Evolutionary conservation across 2,797 vertebrate species (phyloP).

Genomic region (Sternotherus odoratus): DNA sequence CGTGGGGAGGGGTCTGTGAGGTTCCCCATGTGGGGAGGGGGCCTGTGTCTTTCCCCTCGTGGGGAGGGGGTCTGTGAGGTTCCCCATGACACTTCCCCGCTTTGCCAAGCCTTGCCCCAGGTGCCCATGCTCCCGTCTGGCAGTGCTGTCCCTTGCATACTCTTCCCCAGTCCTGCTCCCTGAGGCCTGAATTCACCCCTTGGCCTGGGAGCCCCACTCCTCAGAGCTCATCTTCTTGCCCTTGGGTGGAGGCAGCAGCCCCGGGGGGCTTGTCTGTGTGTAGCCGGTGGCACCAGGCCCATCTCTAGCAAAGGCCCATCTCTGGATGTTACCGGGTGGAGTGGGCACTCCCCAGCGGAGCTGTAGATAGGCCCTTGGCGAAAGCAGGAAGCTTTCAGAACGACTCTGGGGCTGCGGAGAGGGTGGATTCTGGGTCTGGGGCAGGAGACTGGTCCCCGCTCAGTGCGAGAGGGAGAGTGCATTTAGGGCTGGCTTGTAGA

Average conservation of each 20-base stretch:
- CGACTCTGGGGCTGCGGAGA: background rate
- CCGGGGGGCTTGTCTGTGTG: background rate
- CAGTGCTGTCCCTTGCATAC: background rate
- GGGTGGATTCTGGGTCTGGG: background rate
- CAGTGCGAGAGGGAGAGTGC: background rate
- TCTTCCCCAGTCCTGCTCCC: background rate
- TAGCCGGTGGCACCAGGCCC: background rate
- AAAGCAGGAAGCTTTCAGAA: background rate
- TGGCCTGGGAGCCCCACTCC: background rate
- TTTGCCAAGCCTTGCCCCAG: background rate
- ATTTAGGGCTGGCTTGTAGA: background rate
- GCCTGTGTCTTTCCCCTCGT: too few relatives aligned
- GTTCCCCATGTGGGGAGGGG: background rate
- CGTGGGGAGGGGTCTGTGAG: too few relatives aligned
- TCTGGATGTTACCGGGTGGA: background rate
- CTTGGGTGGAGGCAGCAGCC: background rate
- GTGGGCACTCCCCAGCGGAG: background rate
- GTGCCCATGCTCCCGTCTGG: background rate
- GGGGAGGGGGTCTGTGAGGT: too few relatives aligned
- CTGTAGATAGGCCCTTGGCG: background rate
- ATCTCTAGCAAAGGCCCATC: background rate
- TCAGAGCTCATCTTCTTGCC: background rate
- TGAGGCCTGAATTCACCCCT: background rate
- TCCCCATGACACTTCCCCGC: background rate
- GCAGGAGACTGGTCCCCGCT: background rate